A percentile compares a stretch with the other conserved stretches of the same genome.
These are phyloP conservation scores for Dicaeum eximium DNA, from an alignment of 2,113 vertebrate species.

Conservation along the genomic window DNA sequence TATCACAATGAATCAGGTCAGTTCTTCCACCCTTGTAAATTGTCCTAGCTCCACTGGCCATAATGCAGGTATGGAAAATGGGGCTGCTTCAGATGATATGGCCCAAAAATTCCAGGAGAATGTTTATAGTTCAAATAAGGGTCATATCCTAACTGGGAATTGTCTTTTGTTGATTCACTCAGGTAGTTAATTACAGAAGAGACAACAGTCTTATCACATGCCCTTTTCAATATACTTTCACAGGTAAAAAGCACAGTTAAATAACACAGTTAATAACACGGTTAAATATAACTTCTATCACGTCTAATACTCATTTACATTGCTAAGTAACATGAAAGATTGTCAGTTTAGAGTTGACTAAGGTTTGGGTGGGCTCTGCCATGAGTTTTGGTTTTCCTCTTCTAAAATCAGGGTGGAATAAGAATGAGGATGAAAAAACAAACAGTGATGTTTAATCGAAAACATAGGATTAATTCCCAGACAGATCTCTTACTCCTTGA, in stretches of 20 bases:
- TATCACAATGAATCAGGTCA: neutral
- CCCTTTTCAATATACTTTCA: neutral
- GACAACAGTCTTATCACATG: neutral
- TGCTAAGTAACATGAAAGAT: neutral
- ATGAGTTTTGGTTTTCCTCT: neutral
- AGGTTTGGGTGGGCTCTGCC: neutral
- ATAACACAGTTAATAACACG: neutral
- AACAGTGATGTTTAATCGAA: neutral
- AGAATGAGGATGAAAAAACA: neutral
- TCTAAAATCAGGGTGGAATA: neutral
- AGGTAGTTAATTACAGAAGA: neutral
- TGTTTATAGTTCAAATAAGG: neutral
- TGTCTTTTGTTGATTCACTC: neutral
- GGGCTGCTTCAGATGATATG: neutral
- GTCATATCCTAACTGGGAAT: neutral
- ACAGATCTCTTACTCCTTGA: neutral
- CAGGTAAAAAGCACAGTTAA: neutral
- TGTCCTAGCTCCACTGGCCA: neutral
- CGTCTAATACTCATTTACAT: neutral
- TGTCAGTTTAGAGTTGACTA: neutral
- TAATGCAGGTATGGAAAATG: neutral
- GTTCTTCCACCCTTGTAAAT: neutral
- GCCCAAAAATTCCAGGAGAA: neutral
- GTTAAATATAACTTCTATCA: neutral
- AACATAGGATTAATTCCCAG: neutral